Evolutionary conservation across 1,140 invertebrate genomes (phyloP).

Genomic region (Eufriesea mexicana): DNA sequence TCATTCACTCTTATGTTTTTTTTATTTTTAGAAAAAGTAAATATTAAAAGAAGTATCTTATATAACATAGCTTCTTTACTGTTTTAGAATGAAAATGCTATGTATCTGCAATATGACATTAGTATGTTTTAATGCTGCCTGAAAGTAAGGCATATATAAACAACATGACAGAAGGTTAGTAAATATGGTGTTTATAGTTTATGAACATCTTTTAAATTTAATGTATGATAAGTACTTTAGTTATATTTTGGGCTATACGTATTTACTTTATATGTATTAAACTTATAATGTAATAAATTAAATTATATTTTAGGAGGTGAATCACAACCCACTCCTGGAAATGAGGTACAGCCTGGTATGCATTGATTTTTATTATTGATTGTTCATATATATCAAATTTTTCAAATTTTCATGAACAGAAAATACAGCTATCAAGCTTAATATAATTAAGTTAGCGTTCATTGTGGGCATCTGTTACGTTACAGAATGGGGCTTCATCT

Average conservation of each 20-base stretch:
- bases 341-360: slow-evolving; percentile 76
- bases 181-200: slow-evolving; percentile 40
- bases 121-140: slow-evolving; percentile 72
- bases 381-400: slow-evolving; percentile 17
- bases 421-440: slow-evolving; percentile 71
- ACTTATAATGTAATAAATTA: slow-evolving; percentile 10
- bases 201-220: slow-evolving; percentile 32
- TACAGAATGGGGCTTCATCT: slow-evolving; percentile 77
- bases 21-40: slow-evolving; percentile 18
- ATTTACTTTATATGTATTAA: neutral
- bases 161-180: slow-evolving; percentile 77
- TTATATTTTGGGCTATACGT: neutral
- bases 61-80: slow-evolving; percentile 34
- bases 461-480: slow-evolving; percentile 77
- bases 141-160: slow-evolving; percentile 74
- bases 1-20: slow-evolving; percentile 7
- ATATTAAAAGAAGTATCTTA: slow-evolving; percentile 19
- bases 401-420: slow-evolving; percentile 62
- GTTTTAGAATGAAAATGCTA: slow-evolving; percentile 60
- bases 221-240: neutral
- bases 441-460: slow-evolving; percentile 79
- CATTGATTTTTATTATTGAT: slow-evolving; percentile 49
- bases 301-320: slow-evolving; percentile 59
- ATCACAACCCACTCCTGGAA: slow-evolving; percentile 72
- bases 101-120: slow-evolving; percentile 53